phyloP scores from a whole-genome alignment of 2,113 vertebrate species.

The Charina bottae region DNA sequence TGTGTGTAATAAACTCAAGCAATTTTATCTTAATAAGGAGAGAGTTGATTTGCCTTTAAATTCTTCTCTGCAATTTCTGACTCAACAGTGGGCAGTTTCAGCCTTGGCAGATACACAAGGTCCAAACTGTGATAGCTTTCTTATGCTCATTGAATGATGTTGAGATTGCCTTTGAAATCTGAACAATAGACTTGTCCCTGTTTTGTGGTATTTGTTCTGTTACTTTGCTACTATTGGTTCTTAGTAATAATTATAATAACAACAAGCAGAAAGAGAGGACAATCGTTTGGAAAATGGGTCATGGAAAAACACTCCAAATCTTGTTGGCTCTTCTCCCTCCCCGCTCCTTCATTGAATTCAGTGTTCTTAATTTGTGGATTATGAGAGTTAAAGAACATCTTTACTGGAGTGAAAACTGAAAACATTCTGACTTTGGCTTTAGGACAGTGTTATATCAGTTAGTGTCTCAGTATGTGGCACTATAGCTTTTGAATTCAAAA shows the following conservation, averaged over 20 bases:
- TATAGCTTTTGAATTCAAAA: not conserved
- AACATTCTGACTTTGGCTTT: not conserved
- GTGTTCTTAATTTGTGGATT: not conserved
- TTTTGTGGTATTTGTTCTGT: too few species aligned
- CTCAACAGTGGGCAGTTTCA: not conserved
- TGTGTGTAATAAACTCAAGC: too few species aligned
- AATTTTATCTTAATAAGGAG: too few species aligned
- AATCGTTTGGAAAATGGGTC: not conserved
- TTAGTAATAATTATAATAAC: too few species aligned
- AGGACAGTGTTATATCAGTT: not conserved
- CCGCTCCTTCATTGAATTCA: not conserved
- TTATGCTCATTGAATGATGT: not conserved
- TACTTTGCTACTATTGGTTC: too few species aligned
- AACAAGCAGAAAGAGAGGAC: not conserved
- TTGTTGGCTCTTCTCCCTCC: too few species aligned
- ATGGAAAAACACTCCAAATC: not conserved
- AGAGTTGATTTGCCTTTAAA: too few species aligned
- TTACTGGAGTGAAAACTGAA: not conserved
- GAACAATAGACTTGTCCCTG: too few species aligned
- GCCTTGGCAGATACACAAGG: not conserved
- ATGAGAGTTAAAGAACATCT: not conserved
- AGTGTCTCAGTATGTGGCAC: not conserved
- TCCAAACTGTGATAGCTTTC: not conserved
- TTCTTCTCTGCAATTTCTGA: not conserved
- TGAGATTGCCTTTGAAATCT: too few species aligned